phyloP scores from a whole-genome alignment of 2,888 invertebrate genomes.

The Macaria notata region DNA sequence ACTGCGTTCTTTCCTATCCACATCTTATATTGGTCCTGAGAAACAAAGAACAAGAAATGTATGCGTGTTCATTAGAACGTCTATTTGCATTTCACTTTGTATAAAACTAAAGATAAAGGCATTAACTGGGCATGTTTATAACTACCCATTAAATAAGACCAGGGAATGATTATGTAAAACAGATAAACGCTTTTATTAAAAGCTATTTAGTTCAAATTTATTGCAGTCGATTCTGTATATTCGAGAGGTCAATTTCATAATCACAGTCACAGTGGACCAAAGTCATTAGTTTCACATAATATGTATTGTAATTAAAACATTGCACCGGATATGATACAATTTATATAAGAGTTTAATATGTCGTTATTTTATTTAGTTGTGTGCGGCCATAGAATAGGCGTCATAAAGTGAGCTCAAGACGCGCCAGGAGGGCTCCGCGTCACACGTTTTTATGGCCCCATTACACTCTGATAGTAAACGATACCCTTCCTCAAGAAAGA shows the following conservation, averaged over 20 bases:
- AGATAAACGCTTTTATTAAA: too few species aligned
- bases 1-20: slow-evolving; percentile 61
- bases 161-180: not conserved
- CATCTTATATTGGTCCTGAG: slow-evolving; percentile 37
- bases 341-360: slow-evolving; percentile 20
- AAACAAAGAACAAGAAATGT: slow-evolving; percentile 7
- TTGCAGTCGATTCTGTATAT: too few species aligned
- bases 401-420: slow-evolving; percentile 47
- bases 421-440: slow-evolving; percentile 48
- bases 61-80: slow-evolving; percentile 3
- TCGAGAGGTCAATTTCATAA: not conserved
- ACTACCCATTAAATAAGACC: not conserved
- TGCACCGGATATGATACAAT: slow-evolving; percentile 18
- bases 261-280: not conserved
- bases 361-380: slow-evolving; percentile 21
- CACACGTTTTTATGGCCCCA: slow-evolving; percentile 57
- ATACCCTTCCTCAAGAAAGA: slow-evolving; percentile 37
- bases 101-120: not conserved
- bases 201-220: too few species aligned
- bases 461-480: slow-evolving; percentile 47
- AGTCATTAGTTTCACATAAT: slow-evolving; percentile 5
- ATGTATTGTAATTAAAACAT: slow-evolving; percentile 16
- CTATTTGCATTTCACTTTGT: slow-evolving; percentile 4
- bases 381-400: slow-evolving; percentile 30
- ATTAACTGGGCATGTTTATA: not conserved